Evolutionary conservation across 2,113 vertebrate genomes (phyloP).

Genomic region (Rhabdomys dilectus): DNA sequence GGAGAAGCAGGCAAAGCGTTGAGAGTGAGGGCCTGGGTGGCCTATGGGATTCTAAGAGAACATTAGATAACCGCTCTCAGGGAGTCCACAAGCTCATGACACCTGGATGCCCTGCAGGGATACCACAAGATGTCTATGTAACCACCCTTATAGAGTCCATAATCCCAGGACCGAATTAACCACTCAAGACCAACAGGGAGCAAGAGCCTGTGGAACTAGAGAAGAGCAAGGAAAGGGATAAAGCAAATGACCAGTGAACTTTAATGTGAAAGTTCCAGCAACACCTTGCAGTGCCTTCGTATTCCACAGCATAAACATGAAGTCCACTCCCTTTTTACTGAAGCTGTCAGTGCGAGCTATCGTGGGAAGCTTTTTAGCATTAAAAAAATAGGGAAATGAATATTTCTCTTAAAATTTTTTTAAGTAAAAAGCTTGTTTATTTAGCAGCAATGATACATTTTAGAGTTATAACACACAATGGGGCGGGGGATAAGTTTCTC

Average conservation of each 20-base stretch:
- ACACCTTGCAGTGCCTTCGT: neutral
- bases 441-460: neutral
- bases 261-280: neutral
- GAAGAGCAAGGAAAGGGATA: neutral
- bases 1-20: constrained; percentile 31
- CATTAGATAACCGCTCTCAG: neutral
- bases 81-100: neutral
- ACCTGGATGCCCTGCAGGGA: neutral
- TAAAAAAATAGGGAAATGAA: neutral
- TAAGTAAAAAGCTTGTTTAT: neutral
- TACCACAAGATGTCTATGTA: neutral
- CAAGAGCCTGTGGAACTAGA: neutral
- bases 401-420: neutral
- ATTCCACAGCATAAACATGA: neutral
- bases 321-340: neutral
- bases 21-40: neutral
- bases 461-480: neutral
- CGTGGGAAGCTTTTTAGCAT: neutral
- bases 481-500: neutral
- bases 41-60: neutral
- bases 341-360: neutral
- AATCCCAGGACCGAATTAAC: neutral
- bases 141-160: neutral
- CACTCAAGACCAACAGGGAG: neutral
- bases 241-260: neutral